Evolutionary conservation across 1,140 invertebrate species (phyloP).

Genomic region (Achatina immaculata): DNA sequence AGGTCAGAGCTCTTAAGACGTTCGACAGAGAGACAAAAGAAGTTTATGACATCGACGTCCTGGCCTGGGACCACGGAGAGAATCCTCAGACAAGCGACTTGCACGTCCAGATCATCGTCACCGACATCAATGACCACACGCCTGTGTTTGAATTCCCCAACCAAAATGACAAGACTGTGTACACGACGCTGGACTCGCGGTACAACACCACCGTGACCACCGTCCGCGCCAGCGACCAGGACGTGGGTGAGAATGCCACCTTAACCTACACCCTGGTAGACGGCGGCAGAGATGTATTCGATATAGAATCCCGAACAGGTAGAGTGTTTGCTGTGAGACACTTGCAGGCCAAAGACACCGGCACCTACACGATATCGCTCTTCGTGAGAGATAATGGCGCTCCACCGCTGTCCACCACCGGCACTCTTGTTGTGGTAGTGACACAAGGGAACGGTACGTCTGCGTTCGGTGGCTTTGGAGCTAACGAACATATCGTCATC

Average conservation of each 20-base stretch:
- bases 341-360: slow-evolving; percentile 27
- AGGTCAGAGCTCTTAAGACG: slow-evolving; percentile 7
- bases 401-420: neutral
- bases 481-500: slow-evolving; percentile 41
- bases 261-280: slow-evolving; percentile 32
- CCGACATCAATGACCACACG: slow-evolving; percentile 43
- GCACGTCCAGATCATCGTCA: slow-evolving; percentile 27
- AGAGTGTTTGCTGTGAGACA: slow-evolving; percentile 21
- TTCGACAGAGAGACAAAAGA: slow-evolving; percentile 40
- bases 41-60: slow-evolving; percentile 38
- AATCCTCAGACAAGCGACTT: slow-evolving; percentile 36
- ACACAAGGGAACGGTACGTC: slow-evolving; percentile 35
- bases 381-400: slow-evolving; percentile 33
- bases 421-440: slow-evolving; percentile 27
- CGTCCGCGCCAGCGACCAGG: slow-evolving; percentile 33
- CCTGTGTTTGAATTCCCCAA: slow-evolving; percentile 36
- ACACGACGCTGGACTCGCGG: slow-evolving; percentile 19
- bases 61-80: slow-evolving; percentile 35
- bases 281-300: slow-evolving; percentile 30
- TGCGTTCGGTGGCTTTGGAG: neutral
- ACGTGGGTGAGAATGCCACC: slow-evolving; percentile 34
- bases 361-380: slow-evolving; percentile 35
- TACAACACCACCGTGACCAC: slow-evolving; percentile 27
- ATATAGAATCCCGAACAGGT: slow-evolving; percentile 36
- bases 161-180: slow-evolving; percentile 7